Conservation (phyloP, 2,888 invertebrate genomes). For the Euplexia lucipara region DNA sequence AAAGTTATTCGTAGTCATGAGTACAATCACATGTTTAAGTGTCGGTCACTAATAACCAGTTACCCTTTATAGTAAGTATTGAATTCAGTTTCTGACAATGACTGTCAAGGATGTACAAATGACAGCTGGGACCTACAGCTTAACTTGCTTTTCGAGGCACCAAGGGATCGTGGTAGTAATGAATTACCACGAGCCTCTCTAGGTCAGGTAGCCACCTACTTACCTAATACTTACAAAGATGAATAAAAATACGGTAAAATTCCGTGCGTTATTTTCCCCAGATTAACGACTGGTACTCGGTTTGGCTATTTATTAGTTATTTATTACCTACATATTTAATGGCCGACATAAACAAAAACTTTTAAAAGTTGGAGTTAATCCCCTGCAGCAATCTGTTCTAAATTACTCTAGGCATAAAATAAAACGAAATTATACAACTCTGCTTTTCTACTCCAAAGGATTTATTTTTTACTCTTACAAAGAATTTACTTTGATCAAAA, state of each 20-base stretch:
- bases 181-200: too few species aligned
- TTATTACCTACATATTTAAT: conserved; percentile 5
- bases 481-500: neutral
- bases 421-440: conserved; percentile 16
- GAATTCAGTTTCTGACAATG: too few species aligned
- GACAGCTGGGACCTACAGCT: too few species aligned
- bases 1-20: too few species aligned
- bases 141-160: too few species aligned
- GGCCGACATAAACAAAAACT: conserved; percentile 27
- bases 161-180: too few species aligned
- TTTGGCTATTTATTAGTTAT: neutral
- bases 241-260: neutral
- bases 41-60: too few species aligned
- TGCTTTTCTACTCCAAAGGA: conserved; percentile 13
- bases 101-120: too few species aligned
- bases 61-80: too few species aligned
- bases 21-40: too few species aligned
- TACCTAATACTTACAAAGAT: neutral
- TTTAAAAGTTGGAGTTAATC: conserved; percentile 2
- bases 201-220: too few species aligned
- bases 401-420: conserved; percentile 18
- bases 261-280: neutral
- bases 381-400: conserved; percentile 20
- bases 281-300: too few species aligned
- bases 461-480: neutral